These are phyloP conservation scores for Brachycybe producta DNA, from an alignment of 2,888 invertebrate species.

Conservation along the genomic window DNA sequence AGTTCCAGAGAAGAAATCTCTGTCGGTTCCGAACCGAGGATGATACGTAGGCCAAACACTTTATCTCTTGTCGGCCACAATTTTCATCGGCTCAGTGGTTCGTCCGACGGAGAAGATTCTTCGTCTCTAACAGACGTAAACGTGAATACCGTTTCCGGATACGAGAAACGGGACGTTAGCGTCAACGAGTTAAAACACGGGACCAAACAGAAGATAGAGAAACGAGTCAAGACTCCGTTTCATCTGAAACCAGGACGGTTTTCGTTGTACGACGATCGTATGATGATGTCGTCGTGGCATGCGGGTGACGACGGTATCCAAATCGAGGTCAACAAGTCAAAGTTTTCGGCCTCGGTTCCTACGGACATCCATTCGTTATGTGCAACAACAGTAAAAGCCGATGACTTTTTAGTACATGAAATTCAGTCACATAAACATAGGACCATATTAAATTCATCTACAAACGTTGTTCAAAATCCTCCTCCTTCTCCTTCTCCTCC, in stretches of 20 bases:
- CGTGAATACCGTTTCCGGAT: not conserved
- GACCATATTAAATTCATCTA: too few species aligned
- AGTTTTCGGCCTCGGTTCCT: slow-evolving; percentile 18
- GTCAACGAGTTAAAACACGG: not conserved
- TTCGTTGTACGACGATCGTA: slow-evolving; percentile 75
- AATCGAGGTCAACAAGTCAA: not conserved
- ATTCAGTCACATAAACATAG: too few species aligned
- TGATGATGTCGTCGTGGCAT: slow-evolving; percentile 45
- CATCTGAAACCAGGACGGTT: slow-evolving; percentile 41
- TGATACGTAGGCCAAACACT: slow-evolving; percentile 18
- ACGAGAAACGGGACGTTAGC: not conserved
- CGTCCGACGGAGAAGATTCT: not conserved
- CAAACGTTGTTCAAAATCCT: not conserved
- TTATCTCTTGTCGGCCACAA: slow-evolving; percentile 16
- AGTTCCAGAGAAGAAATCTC: not conserved
- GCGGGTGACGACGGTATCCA: not conserved
- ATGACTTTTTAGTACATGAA: too few species aligned
- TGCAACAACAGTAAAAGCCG: slow-evolving; percentile 8
- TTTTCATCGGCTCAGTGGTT: not conserved
- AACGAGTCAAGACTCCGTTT: slow-evolving; percentile 22
- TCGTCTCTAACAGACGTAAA: not conserved
- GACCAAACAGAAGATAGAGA: slow-evolving; percentile 13
- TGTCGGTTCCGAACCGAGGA: slow-evolving; percentile 10
- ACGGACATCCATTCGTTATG: slow-evolving; percentile 17
- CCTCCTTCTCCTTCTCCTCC: not conserved